Evolutionary conservation across 2,888 invertebrate genomes (phyloP).

Genomic region (Cremastobaeus sp.): DNA sequence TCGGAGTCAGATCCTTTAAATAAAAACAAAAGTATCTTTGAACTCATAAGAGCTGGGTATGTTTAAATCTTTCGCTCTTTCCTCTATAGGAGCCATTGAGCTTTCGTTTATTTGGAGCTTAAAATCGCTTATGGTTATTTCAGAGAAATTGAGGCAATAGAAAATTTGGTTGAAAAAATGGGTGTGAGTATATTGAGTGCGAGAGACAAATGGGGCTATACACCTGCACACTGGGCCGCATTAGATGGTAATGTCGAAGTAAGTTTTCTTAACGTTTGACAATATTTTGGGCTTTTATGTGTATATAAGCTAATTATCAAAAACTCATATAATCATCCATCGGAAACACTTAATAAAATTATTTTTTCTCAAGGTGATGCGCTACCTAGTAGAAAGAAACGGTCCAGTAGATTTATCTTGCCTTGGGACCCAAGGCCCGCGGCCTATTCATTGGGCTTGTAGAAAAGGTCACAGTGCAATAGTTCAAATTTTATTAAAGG

Average conservation of each 20-base stretch:
- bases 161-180: constrained; percentile 89
- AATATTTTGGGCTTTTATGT: not conserved
- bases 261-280: constrained; percentile 17
- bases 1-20: constrained; percentile 71
- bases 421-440: constrained; percentile 91
- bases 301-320: not conserved
- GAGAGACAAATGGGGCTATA: constrained; percentile 94
- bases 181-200: constrained; percentile 86
- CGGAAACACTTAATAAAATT: no score
- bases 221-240: constrained; percentile 95
- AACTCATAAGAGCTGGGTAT: constrained; percentile 91
- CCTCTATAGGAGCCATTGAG: not conserved
- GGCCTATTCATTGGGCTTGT: constrained; percentile 96
- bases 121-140: not conserved
- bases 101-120: not conserved
- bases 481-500: constrained; percentile 84
- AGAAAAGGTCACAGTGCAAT: constrained; percentile 94
- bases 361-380: constrained; percentile 83
- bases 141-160: constrained; percentile 90
- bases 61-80: constrained; percentile 56
- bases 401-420: constrained; percentile 92
- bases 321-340: not conserved
- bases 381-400: constrained; percentile 89
- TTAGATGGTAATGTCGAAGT: constrained; percentile 92
- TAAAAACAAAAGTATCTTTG: constrained; percentile 86